phyloP scores from a whole-genome alignment of 2,797 vertebrate genomes.

The Melanotaenia boesemani region DNA sequence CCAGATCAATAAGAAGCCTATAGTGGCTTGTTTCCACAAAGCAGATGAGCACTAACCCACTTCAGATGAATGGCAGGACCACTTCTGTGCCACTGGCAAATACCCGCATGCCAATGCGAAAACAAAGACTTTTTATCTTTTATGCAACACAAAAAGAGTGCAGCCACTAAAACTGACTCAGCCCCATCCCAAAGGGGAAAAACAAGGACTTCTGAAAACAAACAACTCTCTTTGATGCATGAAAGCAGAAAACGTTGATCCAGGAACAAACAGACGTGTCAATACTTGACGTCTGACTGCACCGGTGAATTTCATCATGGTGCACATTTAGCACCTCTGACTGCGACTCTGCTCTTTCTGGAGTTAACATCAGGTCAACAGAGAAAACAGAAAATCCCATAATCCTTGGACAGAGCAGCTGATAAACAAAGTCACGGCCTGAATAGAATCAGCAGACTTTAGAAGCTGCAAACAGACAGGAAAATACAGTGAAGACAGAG shows the following conservation, averaged over 20 bases:
- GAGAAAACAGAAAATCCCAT: constrained; percentile 54
- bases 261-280: constrained; percentile 22
- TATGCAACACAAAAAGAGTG: constrained; percentile 5
- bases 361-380: constrained; percentile 31
- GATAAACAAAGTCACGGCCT: constrained; percentile 46
- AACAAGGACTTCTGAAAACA: constrained; percentile 13
- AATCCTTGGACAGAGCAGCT: constrained; percentile 53
- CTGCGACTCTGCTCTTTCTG: not conserved
- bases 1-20: constrained; percentile 12
- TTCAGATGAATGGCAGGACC: constrained; percentile 28
- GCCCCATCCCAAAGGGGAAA: constrained; percentile 1
- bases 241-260: constrained; percentile 23
- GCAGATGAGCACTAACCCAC: constrained; percentile 26
- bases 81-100: constrained; percentile 27
- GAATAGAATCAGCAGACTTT: constrained; percentile 55
- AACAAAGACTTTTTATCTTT: constrained; percentile 45
- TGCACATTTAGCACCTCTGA: constrained; percentile 21
- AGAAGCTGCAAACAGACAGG: not conserved
- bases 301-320: constrained; percentile 18
- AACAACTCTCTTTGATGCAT: constrained; percentile 11
- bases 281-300: constrained; percentile 30
- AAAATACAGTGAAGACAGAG: not conserved
- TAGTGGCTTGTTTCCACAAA: constrained; percentile 40
- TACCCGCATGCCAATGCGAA: constrained; percentile 20
- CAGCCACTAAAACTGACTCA: constrained; percentile 25